These are phyloP conservation scores for Eilema sororculum DNA, from an alignment of 2,888 invertebrate genomes.

Conservation along the genomic window DNA sequence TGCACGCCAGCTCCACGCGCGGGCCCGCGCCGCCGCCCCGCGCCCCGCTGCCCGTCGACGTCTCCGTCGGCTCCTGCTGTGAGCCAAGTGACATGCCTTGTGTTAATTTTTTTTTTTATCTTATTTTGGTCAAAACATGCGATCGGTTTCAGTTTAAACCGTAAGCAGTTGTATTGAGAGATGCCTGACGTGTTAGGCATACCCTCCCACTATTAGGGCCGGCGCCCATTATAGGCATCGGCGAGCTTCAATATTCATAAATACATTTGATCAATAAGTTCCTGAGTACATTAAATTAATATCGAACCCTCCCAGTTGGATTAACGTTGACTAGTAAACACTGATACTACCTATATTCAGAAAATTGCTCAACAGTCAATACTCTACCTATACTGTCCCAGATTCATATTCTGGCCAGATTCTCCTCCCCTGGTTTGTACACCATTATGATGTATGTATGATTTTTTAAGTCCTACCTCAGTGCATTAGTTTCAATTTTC, in stretches of 20 bases:
- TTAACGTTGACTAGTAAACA: background rate
- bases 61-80: slow-evolving; percentile 61
- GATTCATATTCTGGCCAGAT: no score
- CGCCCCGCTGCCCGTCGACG: slow-evolving; percentile 33
- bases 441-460: background rate
- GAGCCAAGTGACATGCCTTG: background rate
- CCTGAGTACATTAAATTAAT: no score
- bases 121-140: no score
- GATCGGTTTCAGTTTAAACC: no score
- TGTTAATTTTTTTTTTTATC: no score
- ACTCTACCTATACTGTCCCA: background rate
- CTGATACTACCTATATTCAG: background rate
- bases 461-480: background rate
- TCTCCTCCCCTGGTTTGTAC: background rate
- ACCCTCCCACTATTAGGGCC: no score
- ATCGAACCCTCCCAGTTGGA: background rate
- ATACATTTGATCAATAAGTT: no score
- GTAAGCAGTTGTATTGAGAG: no score
- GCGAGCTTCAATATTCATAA: no score
- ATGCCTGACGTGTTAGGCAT: no score
- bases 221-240: no score
- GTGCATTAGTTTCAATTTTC: no score
- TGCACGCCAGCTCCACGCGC: slow-evolving; percentile 95
- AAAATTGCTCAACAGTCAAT: background rate
- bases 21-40: slow-evolving; percentile 50